Evolutionary conservation across 2,797 vertebrate species (phyloP), one percentile per base, ranked within the genome.

Genomic region (Anguilla marmorata): DNA sequence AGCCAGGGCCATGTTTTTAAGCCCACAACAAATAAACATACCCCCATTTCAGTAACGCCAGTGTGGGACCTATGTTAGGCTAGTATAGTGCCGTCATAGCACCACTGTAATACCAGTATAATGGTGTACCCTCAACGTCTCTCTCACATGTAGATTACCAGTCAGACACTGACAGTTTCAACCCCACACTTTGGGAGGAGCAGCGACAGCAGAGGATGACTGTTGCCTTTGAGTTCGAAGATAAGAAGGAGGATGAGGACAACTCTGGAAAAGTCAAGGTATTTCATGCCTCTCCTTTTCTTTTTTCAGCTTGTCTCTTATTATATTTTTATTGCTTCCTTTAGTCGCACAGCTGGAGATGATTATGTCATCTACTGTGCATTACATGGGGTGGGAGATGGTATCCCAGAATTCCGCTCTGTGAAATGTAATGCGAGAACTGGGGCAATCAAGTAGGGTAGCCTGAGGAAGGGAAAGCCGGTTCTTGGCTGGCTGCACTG

Each of bases 151-250:
- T 63, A 99, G 99, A 99, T 97, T 99, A 99, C 96, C 98, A 98
- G 95, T 99, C 98, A 1, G 99, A 99, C 96, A 99, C 95, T 33
- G 99, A 99, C 96, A 99, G 98, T 90, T 99, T 99, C 93, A 99
- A 99, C 94, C 99, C 98, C 7, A 98, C 98, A 0, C 95, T 99
- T 63, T 99, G 99, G 99, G 99, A 99, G 93, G 99, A 99, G 92
- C 99, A 99, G 95, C 95, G 99, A 91, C 99, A 99, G 93, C 98
- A 99, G 93, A 96, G 99, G 85, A 99, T 99, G 98, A 99, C 98
- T 1, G 99, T 99, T 94, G 99, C 98, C 90, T 99, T 99, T 90
- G 98, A 99, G 88, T 99, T 99, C 89, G 98, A 99, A 92, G 99
- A 99, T 89, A 99, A 99, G 93, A 99, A 99, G 88, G 99, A 99